Evolutionary conservation across 1,140 invertebrate genomes (phyloP), one percentile per base, ranked within the genome.

Genomic region (Diorhabda sublineata): DNA sequence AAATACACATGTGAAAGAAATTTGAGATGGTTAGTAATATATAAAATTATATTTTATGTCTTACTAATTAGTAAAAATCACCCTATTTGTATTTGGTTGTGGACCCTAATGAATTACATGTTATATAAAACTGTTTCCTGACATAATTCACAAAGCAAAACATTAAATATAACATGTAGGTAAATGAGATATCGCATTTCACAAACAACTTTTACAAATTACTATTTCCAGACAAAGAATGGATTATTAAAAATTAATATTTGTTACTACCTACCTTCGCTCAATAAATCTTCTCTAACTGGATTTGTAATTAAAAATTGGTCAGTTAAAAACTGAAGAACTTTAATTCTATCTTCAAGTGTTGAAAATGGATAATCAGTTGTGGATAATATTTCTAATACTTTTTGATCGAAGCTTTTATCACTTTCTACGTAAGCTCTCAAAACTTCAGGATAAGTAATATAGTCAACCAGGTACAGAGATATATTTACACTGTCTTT

Each of bases 401-500:
- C 86, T 77, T 83, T 84, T 64, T 88, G 83, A 84, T 92, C 89
- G 84, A 93, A 96, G 64, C 87, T 87, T 79, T 87, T 88, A 81
- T 96, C 93, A 85, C 92, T 93, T 81, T 95, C 93, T 7, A 98
- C 87, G 84, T 96, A 98, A 45, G 90, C 86, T 74, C 93, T 85
- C 64, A 98, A 82, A 60, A 92, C 88, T 84, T 98, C 95, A 60
- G 96, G 92, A 95, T 96, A 99, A 56, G 96, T 97, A 82, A 98
- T 90, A 58, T 90, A 84, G 85, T 99, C 97, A 71, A 97, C 88
- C 78, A 97, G 89, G 84, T 92, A 98, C 26, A 98, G 84, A 71
- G 91, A 88, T 64, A 97, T 90, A 81, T 98, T 98, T 0, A 98
- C 91, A 81, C 94, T 96, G 82, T 98, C 97, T 84, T 98, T 98